These are phyloP conservation scores for Eupithecia abbreviata DNA, from an alignment of 2,888 invertebrate species.

Conservation along the genomic window DNA sequence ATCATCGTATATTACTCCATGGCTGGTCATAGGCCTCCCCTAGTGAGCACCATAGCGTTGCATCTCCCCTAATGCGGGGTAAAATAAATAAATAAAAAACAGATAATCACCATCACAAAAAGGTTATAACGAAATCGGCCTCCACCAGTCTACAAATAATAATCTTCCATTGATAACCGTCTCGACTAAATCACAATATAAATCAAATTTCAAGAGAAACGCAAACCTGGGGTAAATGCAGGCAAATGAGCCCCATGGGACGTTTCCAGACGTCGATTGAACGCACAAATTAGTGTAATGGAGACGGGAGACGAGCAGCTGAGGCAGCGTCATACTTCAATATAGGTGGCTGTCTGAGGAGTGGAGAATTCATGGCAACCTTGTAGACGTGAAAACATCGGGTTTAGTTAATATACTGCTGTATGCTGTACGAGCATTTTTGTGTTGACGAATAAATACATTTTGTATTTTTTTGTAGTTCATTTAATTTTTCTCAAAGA, in stretches of 20 bases:
- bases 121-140: neutral
- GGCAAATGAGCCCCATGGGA: constrained; percentile 42
- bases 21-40: too few species aligned
- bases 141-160: constrained; percentile 3
- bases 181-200: constrained; percentile 10
- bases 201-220: constrained; percentile 28
- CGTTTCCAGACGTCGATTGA: constrained; percentile 60
- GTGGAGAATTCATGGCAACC: neutral
- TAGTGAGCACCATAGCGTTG: too few species aligned
- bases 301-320: constrained; percentile 61
- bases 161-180: constrained; percentile 11
- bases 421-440: too few species aligned
- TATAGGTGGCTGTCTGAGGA: constrained; percentile 41
- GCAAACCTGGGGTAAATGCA: constrained; percentile 41
- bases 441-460: too few species aligned
- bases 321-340: constrained; percentile 71
- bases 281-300: constrained; percentile 64
- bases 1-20: too few species aligned
- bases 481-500: too few species aligned
- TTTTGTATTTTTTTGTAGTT: too few species aligned
- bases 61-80: neutral
- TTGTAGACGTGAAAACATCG: constrained; percentile 7
- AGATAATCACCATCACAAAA: neutral
- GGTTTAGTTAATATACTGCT: too few species aligned
- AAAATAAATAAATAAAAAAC: neutral